Percentiles rank a stretch among this genome's conserved stretches.
These are phyloP conservation scores for Atethmia centrago DNA, from an alignment of 2,888 invertebrate species.

Conservation along the genomic window DNA sequence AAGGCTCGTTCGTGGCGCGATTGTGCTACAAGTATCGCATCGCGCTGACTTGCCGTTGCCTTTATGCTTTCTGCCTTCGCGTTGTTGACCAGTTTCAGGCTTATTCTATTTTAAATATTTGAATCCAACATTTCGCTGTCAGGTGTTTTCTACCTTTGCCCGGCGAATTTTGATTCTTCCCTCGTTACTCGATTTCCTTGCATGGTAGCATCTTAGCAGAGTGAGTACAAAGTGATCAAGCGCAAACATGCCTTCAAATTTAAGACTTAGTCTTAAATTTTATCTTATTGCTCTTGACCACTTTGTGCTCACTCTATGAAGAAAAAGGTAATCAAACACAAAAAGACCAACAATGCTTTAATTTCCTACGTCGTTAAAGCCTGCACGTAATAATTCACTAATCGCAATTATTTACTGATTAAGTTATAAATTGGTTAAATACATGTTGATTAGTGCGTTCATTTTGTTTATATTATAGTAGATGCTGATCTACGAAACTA, in stretches of 20 bases:
- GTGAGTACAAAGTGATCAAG: too few relatives aligned
- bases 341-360: neutral
- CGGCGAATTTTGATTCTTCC: neutral
- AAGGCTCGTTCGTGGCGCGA: too few relatives aligned
- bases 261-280: too few relatives aligned
- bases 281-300: too few relatives aligned
- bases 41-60: too few relatives aligned
- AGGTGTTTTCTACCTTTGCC: neutral
- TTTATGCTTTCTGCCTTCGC: neutral
- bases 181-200: neutral
- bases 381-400: neutral
- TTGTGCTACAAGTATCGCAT: too few relatives aligned
- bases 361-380: neutral
- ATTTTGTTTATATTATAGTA: slow-evolving; percentile 46
- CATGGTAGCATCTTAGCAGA: neutral
- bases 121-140: neutral
- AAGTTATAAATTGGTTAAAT: slow-evolving; percentile 32
- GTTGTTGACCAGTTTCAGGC: neutral
- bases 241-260: too few relatives aligned
- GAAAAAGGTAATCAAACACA: neutral
- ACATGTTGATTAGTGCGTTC: slow-evolving; percentile 51
- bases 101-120: neutral
- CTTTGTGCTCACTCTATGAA: neutral
- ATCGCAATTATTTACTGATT: slow-evolving; percentile 19
- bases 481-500: slow-evolving; percentile 49